Percentiles rank a stretch among this genome's conserved stretches.
phyloP scores from a whole-genome alignment of 2,797 vertebrate genomes.

The Lacerta viridis region DNA sequence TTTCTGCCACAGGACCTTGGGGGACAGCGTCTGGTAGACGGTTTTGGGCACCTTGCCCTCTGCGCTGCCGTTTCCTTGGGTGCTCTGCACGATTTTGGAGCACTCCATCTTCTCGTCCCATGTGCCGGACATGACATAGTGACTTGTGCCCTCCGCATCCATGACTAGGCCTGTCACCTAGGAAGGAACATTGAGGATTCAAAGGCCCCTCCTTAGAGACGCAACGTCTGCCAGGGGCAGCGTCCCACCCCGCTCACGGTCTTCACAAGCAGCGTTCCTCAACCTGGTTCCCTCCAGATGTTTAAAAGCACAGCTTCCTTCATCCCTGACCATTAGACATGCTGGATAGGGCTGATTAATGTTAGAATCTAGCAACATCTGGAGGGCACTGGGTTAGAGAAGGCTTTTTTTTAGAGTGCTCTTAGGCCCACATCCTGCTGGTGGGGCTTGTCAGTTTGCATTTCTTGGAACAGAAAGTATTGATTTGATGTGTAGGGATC shows the following conservation, averaged over 20 bases:
- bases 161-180: conserved; percentile 85
- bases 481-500: no score
- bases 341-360: no score
- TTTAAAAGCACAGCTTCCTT: no score
- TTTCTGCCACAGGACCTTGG: conserved; percentile 86
- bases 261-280: background rate
- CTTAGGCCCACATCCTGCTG: no score
- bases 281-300: background rate
- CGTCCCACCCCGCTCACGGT: background rate
- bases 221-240: background rate
- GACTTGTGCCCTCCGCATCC: conserved; percentile 77
- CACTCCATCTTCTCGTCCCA: conserved; percentile 88
- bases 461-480: no score
- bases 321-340: no score
- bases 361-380: no score
- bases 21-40: conserved; percentile 83
- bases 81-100: conserved; percentile 84
- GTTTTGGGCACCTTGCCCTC: conserved; percentile 86
- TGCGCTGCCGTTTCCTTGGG: conserved; percentile 71
- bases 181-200: background rate
- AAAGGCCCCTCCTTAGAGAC: no score
- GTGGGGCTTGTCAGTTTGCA: no score
- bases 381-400: no score
- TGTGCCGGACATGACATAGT: conserved; percentile 84
- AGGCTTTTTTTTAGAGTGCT: no score